Conservation (phyloP, 2,797 vertebrate species). For the Protosalanx chinensis region DNA sequence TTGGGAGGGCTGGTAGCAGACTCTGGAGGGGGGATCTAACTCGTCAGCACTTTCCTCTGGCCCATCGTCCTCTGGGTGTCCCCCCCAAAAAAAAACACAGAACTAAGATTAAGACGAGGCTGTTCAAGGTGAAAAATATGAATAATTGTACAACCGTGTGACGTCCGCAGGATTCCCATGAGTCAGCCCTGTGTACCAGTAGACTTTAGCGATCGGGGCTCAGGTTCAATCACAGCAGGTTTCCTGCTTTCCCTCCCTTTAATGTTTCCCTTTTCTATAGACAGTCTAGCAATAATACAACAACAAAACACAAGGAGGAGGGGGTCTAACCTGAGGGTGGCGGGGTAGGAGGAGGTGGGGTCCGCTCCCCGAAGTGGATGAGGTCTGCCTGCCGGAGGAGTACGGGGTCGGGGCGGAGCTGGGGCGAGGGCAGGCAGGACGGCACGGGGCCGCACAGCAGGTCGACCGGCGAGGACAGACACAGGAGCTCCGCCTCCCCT, state of each 20-base stretch:
- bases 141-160: too few species aligned
- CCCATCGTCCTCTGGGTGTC: constrained; percentile 29
- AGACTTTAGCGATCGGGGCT: too few species aligned
- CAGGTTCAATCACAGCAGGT: too few species aligned
- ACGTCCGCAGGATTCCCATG: too few species aligned
- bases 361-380: constrained; percentile 86
- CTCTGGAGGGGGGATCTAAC: constrained; percentile 11
- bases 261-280: too few species aligned
- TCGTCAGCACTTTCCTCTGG: not conserved
- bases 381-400: constrained; percentile 79
- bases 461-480: constrained; percentile 82
- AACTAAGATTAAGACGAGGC: constrained; percentile 3
- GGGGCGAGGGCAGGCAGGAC: constrained; percentile 92
- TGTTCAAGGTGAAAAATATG: not conserved
- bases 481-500: constrained; percentile 82
- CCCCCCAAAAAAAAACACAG: constrained; percentile 19
- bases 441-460: constrained; percentile 93
- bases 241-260: too few species aligned
- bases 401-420: constrained; percentile 88
- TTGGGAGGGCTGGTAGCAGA: constrained; percentile 5
- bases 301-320: not conserved
- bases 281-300: not conserved
- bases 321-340: not conserved
- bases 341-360: constrained; percentile 20
- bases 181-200: too few species aligned